Conservation (phyloP, 30 jellyfish, hydroid and myxozoan genomes). For the Aurelia coerulea region DNA sequence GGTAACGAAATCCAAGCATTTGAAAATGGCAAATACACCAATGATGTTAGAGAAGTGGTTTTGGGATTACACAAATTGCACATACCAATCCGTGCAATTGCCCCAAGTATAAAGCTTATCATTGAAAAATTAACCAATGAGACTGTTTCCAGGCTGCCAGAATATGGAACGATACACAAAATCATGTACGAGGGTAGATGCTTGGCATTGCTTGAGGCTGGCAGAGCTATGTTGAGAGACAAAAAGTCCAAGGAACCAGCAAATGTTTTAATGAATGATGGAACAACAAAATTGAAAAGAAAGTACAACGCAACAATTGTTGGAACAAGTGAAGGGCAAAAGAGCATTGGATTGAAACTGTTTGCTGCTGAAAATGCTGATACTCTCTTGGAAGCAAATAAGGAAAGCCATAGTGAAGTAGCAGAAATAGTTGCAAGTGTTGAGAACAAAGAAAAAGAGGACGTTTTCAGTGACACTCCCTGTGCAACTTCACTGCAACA, state of each 20-base stretch:
- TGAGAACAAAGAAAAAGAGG: too few relatives aligned
- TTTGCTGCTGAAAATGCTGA: conserved; percentile 38
- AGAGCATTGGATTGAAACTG: conserved; percentile 25
- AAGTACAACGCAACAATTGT: background rate
- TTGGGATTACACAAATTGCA: too few relatives aligned
- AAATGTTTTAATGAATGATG: background rate
- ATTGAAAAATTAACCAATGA: conserved; percentile 4
- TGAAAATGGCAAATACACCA: too few relatives aligned
- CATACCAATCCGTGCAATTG: too few relatives aligned
- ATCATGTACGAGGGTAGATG: conserved; percentile 12
- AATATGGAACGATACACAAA: conserved; percentile 15
- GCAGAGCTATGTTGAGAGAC: conserved; percentile 29
- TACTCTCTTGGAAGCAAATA: background rate
- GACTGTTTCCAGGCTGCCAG: conserved; percentile 8
- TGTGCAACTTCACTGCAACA: too few relatives aligned
- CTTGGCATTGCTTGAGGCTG: conserved; percentile 11
- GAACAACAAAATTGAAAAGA: too few relatives aligned
- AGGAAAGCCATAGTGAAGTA: too few relatives aligned
- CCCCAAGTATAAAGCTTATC: conserved; percentile 6
- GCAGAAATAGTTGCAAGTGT: too few relatives aligned
- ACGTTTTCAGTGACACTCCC: too few relatives aligned
- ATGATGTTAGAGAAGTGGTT: too few relatives aligned
- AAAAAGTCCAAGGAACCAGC: conserved; percentile 6
- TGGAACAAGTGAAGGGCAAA: conserved; percentile 40
- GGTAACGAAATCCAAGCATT: too few relatives aligned